phyloP scores from a whole-genome alignment of 1,140 invertebrate species.

The Bicyclus anynana region DNA sequence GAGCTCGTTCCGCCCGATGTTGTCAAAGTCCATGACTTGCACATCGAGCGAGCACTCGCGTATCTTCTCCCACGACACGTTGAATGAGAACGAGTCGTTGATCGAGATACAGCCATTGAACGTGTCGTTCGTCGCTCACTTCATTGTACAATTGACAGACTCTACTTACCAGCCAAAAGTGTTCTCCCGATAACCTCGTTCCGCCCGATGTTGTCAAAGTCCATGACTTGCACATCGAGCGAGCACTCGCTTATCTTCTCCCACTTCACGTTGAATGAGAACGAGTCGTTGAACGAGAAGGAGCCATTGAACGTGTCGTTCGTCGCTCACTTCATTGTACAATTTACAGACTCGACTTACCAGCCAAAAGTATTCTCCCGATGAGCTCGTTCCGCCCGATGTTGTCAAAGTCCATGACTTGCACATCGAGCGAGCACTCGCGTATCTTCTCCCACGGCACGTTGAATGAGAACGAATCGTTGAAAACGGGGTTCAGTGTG shows the following conservation, averaged over 20 bases:
- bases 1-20: constrained; percentile 94
- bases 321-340: no score
- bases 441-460: constrained; percentile 96
- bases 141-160: no score
- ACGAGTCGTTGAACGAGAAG: constrained; percentile 96
- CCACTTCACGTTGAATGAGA: constrained; percentile 95
- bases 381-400: constrained; percentile 95
- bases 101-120: no score
- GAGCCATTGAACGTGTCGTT: no score
- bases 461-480: constrained; percentile 95
- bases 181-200: constrained; percentile 96
- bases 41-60: constrained; percentile 94
- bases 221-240: constrained; percentile 95
- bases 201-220: constrained; percentile 95
- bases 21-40: constrained; percentile 97
- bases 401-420: constrained; percentile 97
- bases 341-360: constrained; percentile 79
- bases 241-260: constrained; percentile 96
- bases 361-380: constrained; percentile 91
- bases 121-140: no score
- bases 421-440: constrained; percentile 93
- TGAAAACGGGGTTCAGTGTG: constrained; percentile 94
- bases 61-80: constrained; percentile 96
- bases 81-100: constrained; percentile 95
- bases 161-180: constrained; percentile 85